A percentile compares a stretch with the other conserved stretches of the same genome.
phyloP scores from a whole-genome alignment of 2,797 vertebrate species.

The Oryzias sinensis region DNA sequence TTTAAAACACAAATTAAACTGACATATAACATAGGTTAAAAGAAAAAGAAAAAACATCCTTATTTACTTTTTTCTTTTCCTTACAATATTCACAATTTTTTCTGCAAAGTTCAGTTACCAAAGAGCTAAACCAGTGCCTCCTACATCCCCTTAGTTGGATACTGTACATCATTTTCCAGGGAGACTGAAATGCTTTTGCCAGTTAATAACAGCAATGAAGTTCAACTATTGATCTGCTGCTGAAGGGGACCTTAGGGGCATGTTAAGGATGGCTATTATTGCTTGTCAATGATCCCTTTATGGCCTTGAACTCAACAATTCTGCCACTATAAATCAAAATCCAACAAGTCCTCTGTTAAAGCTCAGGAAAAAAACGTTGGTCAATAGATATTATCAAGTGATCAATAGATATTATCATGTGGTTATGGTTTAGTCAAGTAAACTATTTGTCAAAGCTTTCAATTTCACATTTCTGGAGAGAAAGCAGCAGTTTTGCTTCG shows the following conservation, averaged over 20 bases:
- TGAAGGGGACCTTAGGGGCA: slow-evolving; percentile 71
- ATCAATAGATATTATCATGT: slow-evolving; percentile 69
- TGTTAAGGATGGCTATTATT: slow-evolving; percentile 68
- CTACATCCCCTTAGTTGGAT: slow-evolving; percentile 40
- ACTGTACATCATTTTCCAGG: slow-evolving; percentile 63
- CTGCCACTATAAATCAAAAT: slow-evolving; percentile 64
- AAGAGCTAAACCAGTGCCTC: not conserved
- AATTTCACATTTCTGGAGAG: slow-evolving; percentile 20
- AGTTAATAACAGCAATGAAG: slow-evolving; percentile 64
- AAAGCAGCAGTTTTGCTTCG: slow-evolving; percentile 12
- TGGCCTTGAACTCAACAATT: slow-evolving; percentile 66
- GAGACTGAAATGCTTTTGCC: slow-evolving; percentile 55
- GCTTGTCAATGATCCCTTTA: slow-evolving; percentile 76
- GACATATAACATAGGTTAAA: too few relatives aligned
- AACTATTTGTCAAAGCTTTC: slow-evolving; percentile 60
- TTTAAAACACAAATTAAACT: too few relatives aligned
- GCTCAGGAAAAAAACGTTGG: slow-evolving; percentile 63
- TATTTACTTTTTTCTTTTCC: too few relatives aligned
- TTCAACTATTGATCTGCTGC: slow-evolving; percentile 75
- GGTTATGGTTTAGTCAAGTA: slow-evolving; percentile 64
- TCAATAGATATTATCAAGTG: too few relatives aligned
- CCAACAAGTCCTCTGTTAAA: slow-evolving; percentile 63
- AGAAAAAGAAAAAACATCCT: too few relatives aligned
- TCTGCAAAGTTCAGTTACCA: too few relatives aligned
- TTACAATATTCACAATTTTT: too few relatives aligned